These are phyloP conservation scores for Balearica regulorum DNA, from an alignment of 2,797 vertebrate species.

Conservation along the genomic window DNA sequence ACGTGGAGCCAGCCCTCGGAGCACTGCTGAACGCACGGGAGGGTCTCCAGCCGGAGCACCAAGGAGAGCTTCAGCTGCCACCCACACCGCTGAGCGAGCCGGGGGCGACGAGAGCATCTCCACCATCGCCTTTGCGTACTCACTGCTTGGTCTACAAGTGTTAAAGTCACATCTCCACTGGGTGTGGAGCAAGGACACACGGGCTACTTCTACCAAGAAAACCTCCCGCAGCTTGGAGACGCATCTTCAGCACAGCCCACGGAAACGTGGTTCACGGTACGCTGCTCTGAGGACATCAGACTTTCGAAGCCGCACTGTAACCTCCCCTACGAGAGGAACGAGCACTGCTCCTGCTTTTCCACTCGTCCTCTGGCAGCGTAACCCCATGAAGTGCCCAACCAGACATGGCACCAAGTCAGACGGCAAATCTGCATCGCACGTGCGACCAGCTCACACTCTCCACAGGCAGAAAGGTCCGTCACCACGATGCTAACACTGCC, in stretches of 20 bases:
- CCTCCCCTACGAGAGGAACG: rapidly evolving
- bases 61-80: neutral
- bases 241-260: neutral
- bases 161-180: neutral
- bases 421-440: rapidly evolving
- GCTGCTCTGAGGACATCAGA: neutral
- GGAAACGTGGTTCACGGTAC: rapidly evolving
- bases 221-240: neutral
- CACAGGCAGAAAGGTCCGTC: neutral
- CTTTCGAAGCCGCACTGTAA: rapidly evolving
- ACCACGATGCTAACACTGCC: too few relatives aligned
- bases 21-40: rapidly evolving
- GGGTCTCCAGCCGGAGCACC: neutral
- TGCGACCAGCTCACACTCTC: rapidly evolving
- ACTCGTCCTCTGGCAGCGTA: rapidly evolving
- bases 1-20: neutral
- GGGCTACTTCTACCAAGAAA: neutral
- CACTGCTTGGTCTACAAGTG: neutral
- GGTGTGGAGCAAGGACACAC: neutral
- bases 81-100: rapidly evolving
- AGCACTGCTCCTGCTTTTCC: neutral
- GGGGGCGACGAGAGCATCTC: rapidly evolving
- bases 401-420: rapidly evolving
- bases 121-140: neutral
- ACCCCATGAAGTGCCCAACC: neutral